Base-by-base conservation (phyloP, 2,797 vertebrate species). In the Lagodon rhomboides region DNA sequence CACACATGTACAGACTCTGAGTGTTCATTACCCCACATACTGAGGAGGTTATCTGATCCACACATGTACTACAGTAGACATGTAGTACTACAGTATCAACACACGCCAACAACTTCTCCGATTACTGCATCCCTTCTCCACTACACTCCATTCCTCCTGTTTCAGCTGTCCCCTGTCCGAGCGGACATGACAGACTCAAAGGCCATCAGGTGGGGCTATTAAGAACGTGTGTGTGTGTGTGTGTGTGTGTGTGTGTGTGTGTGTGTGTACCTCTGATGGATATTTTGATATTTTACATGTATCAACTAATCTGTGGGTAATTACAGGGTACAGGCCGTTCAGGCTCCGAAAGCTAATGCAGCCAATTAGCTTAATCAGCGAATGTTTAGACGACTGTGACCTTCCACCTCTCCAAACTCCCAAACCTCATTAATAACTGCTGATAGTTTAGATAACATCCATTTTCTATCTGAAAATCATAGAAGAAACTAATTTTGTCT, bases 11-110 rank as follows among this genome's bases (percentile, higher is more conserved):
- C 59, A 61, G 9, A 55, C 17, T 50, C 54, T 15, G 16, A 43
- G 30, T 51, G n/a, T 68, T 25, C 63, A 20, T 64, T 15, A 59
- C 1, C 75, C 67, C 18, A 61, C 68, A 68, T 38, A 27, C 16
- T 38, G 59, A 82, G 61, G 59, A 51, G 83, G 83, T 82, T 51
- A 85, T 63, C 20, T 61, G 82, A 88, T 59, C 73, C 85, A 59
- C 56, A 72, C 54, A 3, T 30, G 80, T 72, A 74, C 77, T 58
- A 70, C 73, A 68, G 56, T 54, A 68, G 18, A 85, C 34, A 20
- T 38, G 71, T 54, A 65, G 73, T 50, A 77, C 53, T 50, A 78
- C 77, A 68, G 68, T 73, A 79, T 76, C 56, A 51, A 59, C 72
- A 81, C 70, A 63, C 61, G 46, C 50, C 13, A 67, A 23, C 59